These are phyloP conservation scores for Octodon degus DNA, from an alignment of 2,113 vertebrate species.

Conservation along the genomic window DNA sequence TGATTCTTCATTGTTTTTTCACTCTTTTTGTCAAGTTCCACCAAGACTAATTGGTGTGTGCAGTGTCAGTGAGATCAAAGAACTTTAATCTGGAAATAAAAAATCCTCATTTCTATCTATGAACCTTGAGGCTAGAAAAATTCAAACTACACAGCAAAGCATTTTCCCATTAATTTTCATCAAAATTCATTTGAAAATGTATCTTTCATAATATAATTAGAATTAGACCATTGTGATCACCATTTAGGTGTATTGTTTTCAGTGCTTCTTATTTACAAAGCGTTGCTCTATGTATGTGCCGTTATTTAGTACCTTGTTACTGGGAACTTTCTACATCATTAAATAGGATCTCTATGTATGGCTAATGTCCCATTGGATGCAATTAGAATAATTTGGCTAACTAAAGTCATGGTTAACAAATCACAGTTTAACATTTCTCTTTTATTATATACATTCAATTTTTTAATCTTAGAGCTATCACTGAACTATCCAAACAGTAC, in stretches of 20 bases:
- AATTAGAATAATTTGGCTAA: slow-evolving; percentile 32
- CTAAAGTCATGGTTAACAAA: neutral
- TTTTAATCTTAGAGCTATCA: neutral
- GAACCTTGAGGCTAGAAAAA: neutral
- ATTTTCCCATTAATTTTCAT: slow-evolving; percentile 13
- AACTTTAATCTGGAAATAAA: slow-evolving; percentile 13
- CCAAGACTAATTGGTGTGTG: neutral
- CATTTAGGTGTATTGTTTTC: neutral
- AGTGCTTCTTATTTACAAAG: slow-evolving; percentile 9
- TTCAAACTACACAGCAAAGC: neutral
- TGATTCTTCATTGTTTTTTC: neutral
- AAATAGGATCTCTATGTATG: slow-evolving; percentile 18
- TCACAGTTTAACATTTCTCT: neutral
- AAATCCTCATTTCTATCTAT: neutral
- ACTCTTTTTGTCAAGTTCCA: neutral
- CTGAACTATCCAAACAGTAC: neutral
- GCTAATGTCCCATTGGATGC: neutral
- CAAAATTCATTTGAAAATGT: slow-evolving; percentile 46
- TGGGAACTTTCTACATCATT: neutral
- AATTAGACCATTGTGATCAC: neutral
- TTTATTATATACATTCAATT: neutral
- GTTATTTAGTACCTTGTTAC: neutral
- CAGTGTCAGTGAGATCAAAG: neutral
- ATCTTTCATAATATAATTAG: neutral
- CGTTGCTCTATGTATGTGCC: neutral